These are phyloP conservation scores for Aphidoletes aphidimyza DNA, from an alignment of 2,888 invertebrate genomes.

Conservation along the genomic window DNA sequence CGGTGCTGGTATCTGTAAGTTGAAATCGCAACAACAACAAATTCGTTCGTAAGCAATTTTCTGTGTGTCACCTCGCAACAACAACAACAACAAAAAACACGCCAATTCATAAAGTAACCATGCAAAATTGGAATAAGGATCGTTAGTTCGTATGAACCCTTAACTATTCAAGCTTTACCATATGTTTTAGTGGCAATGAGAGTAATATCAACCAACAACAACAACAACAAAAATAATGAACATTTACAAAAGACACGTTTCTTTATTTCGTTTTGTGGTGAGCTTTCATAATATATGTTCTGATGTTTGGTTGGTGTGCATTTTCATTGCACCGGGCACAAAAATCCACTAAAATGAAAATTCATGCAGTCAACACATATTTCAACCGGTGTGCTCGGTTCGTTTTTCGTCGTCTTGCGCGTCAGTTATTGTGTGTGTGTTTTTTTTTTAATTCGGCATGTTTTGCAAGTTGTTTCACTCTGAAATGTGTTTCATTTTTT, in stretches of 20 bases:
- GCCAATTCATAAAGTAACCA: not conserved
- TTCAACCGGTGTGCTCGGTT: not conserved
- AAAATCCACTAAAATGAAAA: conserved; percentile 43
- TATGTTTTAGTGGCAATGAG: conserved; percentile 40
- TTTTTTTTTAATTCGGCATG: too few relatives aligned
- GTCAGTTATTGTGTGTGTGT: not conserved
- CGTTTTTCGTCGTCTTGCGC: not conserved
- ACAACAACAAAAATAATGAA: too few relatives aligned
- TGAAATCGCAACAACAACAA: not conserved
- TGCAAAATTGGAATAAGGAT: conserved; percentile 32
- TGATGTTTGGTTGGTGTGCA: not conserved
- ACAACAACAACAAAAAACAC: not conserved
- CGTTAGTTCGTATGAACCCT: not conserved
- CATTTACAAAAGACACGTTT: not conserved
- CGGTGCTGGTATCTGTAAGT: not conserved
- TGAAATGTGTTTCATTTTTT: not conserved
- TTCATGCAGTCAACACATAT: conserved; percentile 21
- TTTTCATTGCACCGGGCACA: not conserved
- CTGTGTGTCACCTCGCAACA: not conserved
- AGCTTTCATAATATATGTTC: too few relatives aligned
- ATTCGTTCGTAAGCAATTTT: too few relatives aligned
- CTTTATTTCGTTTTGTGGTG: not conserved
- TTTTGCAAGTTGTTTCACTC: too few relatives aligned
- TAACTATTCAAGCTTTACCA: not conserved
- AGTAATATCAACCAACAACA: too few relatives aligned